phyloP scores from a whole-genome alignment of 2,113 vertebrate species.

The western clawed frog (Xenopus tropicalis) region DNA sequence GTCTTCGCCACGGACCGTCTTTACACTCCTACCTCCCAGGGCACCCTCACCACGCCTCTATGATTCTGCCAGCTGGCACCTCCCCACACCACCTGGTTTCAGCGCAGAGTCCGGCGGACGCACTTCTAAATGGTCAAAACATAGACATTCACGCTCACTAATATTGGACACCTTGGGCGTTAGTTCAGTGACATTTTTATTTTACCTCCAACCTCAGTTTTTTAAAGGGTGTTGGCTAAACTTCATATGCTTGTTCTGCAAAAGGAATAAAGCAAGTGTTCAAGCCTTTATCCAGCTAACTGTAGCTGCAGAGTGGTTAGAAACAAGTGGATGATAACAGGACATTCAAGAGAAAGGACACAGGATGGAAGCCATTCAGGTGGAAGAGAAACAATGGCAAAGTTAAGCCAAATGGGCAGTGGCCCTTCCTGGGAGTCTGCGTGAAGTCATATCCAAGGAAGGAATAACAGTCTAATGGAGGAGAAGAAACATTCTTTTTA shows the following conservation, averaged over 20 bases:
- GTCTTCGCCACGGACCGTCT: slow-evolving; percentile 40
- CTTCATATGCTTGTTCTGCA: background rate
- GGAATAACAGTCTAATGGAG: slow-evolving; percentile 21
- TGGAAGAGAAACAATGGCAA: background rate
- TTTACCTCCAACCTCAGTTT: slow-evolving; percentile 26
- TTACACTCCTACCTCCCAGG: slow-evolving; percentile 41
- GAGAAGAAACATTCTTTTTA: slow-evolving; percentile 9
- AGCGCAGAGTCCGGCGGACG: slow-evolving; percentile 50
- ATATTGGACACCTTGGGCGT: slow-evolving; percentile 36
- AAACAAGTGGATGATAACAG: background rate
- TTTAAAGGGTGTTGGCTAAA: background rate
- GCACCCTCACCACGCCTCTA: slow-evolving; percentile 45
- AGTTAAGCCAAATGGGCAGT: background rate
- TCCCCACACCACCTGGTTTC: slow-evolving; percentile 36
- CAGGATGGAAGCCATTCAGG: background rate
- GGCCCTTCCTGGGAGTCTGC: background rate
- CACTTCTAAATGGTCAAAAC: slow-evolving; percentile 63
- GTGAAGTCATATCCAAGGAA: background rate
- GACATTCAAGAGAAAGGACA: background rate
- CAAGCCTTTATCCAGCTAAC: background rate
- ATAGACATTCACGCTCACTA: slow-evolving; percentile 76
- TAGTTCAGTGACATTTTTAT: slow-evolving; percentile 14
- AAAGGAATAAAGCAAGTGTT: background rate
- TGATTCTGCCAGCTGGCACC: slow-evolving; percentile 29
- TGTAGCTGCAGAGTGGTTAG: background rate